Conservation (phyloP, 2,888 invertebrate species). For the Shargacucullia verbasci region DNA sequence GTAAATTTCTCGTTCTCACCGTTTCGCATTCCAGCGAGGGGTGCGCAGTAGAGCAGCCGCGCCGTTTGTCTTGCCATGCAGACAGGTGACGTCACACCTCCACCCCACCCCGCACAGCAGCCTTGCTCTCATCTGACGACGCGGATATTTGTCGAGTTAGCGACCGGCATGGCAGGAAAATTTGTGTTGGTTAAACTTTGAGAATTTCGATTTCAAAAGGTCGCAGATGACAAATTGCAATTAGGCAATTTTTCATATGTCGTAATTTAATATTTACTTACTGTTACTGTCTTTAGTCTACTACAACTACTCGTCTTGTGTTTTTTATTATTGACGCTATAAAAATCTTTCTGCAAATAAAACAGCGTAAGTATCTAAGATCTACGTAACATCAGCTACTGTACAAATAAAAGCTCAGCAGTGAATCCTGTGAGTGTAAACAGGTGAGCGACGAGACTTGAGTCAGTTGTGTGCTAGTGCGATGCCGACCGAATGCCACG, state of each 20-base stretch:
- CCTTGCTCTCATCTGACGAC: too few species aligned
- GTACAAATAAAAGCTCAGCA: slow-evolving; percentile 5
- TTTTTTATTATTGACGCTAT: too few species aligned
- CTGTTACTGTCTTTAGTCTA: too few species aligned
- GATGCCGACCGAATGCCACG: neutral
- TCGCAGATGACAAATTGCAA: too few species aligned
- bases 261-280: too few species aligned
- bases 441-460: slow-evolving; percentile 12
- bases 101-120: too few species aligned
- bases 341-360: too few species aligned
- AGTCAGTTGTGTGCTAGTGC: neutral
- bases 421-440: slow-evolving; percentile 10
- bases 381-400: slow-evolving; percentile 4
- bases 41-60: slow-evolving; percentile 4
- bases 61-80: slow-evolving; percentile 24
- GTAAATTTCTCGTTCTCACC: neutral
- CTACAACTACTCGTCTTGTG: too few species aligned
- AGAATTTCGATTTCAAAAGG: neutral
- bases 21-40: neutral
- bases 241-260: too few species aligned
- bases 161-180: neutral
- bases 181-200: neutral
- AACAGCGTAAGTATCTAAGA: neutral
- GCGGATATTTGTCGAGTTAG: neutral
- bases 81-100: slow-evolving; percentile 27